Evolutionary conservation across 2,113 vertebrate species (phyloP), one percentile per base, ranked within the genome.

Genomic region (Amazona vittata): DNA sequence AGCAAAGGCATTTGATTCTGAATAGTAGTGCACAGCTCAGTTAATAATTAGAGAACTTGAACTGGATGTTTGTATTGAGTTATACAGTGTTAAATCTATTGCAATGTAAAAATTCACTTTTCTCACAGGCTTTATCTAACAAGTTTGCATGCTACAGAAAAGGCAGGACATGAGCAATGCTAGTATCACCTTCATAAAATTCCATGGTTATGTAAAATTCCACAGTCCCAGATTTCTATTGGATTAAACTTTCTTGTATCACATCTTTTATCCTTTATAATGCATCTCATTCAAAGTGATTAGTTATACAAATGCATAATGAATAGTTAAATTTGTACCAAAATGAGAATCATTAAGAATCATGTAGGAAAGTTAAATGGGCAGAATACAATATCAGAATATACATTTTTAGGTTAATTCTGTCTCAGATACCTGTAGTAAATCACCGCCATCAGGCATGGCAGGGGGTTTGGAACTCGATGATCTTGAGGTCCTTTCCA

Each of bases 1-100:
- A 78, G 83, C 52, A 78, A 83, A 92, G 93, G 52, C 89, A 71
- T 86, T 70, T 92, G 37, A 39, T 86, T 92, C 62, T 81, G 53
- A 88, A 77, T 39, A 83, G 55, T 15, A 62, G 33, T 24, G 64
- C 69, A 59, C 47, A 78, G 6, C 64, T 93, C 73, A 37, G 29
- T 88, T 80, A 78, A 35, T 91, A 80, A 94, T 59, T 57, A 62
- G 31, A 89, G 71, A 88, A 62, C 35, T 57, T 78, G 65, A 67
- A 86, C 3, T 57, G 62, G 37, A 44, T 44, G 31, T 44, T 74
- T 69, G 14, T 78, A 41, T 60, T 39, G n/a, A 83, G 50, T 62
- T 77, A 62, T 11, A 49, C 4, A 6, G 7, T 47, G 12, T 69
- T 57, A 83, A 80, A 65, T 49, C 26, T 74, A 57, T 43, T 87